Evolutionary conservation across 2,113 vertebrate genomes (phyloP), one percentile per base, ranked within the genome.

Genomic region (Nymphicus hollandicus): DNA sequence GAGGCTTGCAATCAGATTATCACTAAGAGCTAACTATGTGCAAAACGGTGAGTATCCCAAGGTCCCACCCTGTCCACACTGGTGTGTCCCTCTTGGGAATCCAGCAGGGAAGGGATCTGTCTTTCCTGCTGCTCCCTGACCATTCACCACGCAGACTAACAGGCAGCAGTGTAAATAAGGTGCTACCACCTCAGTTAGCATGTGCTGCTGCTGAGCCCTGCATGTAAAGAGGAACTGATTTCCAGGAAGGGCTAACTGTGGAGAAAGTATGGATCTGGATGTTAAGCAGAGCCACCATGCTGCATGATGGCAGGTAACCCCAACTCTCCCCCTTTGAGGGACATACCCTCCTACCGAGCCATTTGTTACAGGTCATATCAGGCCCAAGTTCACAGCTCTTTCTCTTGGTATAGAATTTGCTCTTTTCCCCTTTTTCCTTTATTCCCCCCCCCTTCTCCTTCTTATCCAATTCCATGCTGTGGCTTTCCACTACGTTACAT

Each of bases 1-100:
- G 46, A 53, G 72, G 64, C 88, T 77, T 64, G 61, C 77, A 86
- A 20, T 82, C 76, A 77, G 61, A 73, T 80, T 64, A 80, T 33
- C 76, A 46, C 50, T 24, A 76, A 50, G 47, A 92, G 33, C 39
- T 84, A 84, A 73, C 35, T 44, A 11, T 1, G 1, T 35, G 33
- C 63, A 66, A 68, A 81, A 80, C 0, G 0, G 28, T 1, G 2
- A 64, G 71, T 66, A 24, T 69, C 52, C 55, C 27, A 60, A 23
- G 44, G 37, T 55, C 56, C 39, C 41, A 33, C 6, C 13, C 47
- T n/a, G 41, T 20, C 52, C 64, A 50, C 86, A 58, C 29, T 2
- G 13, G 14, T 47, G 49, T 0, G 0, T 5, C 17, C 17, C n/a
- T 66, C 24, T 27, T 22, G 35, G 39, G 37, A 89, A 84, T 24